These are phyloP conservation scores for Eptatretus atami DNA, from an alignment of 2,797 vertebrate species.

Conservation along the genomic window DNA sequence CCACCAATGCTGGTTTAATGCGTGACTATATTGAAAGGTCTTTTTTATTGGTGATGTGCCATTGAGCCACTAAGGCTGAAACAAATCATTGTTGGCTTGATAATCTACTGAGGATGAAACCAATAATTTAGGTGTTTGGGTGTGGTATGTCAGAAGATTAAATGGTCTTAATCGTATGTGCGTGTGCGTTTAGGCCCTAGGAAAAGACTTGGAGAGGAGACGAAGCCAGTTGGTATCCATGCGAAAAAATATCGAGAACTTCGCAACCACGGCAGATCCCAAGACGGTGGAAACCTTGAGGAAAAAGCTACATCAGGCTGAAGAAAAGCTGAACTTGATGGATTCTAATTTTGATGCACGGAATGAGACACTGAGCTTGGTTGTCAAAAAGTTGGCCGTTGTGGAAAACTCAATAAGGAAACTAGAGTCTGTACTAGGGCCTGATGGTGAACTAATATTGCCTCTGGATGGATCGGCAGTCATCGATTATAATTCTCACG, in stretches of 20 bases:
- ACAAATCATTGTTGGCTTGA: too few relatives aligned
- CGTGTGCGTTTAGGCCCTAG: slow-evolving; percentile 30
- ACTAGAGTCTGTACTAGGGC: neutral
- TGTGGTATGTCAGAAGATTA: too few relatives aligned
- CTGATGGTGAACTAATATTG: neutral
- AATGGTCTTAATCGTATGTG: too few relatives aligned
- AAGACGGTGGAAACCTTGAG: slow-evolving; percentile 30
- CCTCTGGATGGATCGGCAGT: too few relatives aligned
- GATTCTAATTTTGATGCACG: slow-evolving; percentile 28
- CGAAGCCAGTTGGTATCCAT: slow-evolving; percentile 66
- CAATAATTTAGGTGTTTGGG: too few relatives aligned
- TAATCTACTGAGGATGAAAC: too few relatives aligned
- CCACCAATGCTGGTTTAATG: too few relatives aligned
- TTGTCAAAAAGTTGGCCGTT: slow-evolving; percentile 42
- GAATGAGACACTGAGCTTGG: slow-evolving; percentile 32
- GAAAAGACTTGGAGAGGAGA: slow-evolving; percentile 54
- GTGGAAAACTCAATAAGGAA: neutral
- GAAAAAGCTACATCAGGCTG: slow-evolving; percentile 27
- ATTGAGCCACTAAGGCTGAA: too few relatives aligned
- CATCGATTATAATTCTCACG: too few relatives aligned
- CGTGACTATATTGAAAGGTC: too few relatives aligned
- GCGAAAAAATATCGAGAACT: slow-evolving; percentile 35
- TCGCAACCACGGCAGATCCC: slow-evolving; percentile 36
- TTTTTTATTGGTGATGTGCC: too few relatives aligned
- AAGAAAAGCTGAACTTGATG: slow-evolving; percentile 24